Evolutionary conservation across 2,113 vertebrate species (phyloP).

Genomic region (Illadopsis cleaveri): DNA sequence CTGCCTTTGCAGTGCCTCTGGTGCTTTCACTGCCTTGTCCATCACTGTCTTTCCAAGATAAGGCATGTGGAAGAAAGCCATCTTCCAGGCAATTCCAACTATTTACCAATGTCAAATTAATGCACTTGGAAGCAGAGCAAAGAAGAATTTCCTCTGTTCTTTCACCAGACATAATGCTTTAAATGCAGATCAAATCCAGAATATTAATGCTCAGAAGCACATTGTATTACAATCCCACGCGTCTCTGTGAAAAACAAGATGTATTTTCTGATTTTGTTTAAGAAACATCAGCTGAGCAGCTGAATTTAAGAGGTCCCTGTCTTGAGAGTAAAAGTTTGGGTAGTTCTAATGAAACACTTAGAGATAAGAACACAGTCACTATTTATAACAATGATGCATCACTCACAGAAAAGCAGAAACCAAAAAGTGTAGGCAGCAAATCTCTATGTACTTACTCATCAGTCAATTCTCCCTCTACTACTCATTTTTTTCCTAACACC

Average conservation of each 20-base stretch:
- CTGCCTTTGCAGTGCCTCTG: conserved; percentile 50
- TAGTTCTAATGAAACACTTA: background rate
- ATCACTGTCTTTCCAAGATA: conserved; percentile 61
- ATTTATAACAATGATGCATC: conserved; percentile 8
- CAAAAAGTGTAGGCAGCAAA: conserved; percentile 33
- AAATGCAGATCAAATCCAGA: conserved; percentile 17
- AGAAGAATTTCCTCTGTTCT: conserved; percentile 36
- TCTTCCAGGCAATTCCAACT: conserved; percentile 52
- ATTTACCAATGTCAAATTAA: conserved; percentile 63
- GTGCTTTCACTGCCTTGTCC: conserved; percentile 55
- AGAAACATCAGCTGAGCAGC: background rate
- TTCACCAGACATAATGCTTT: background rate
- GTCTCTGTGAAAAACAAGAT: background rate
- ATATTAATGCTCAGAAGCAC: conserved; percentile 10
- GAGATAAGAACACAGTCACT: background rate
- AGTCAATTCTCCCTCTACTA: conserved; percentile 26
- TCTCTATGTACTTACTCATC: conserved; percentile 21
- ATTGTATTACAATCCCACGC: background rate
- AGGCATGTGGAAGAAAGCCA: conserved; percentile 56
- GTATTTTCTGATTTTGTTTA: background rate
- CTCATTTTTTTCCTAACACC: conserved; percentile 45
- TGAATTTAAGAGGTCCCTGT: background rate
- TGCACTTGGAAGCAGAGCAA: conserved; percentile 52
- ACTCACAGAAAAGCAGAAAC: conserved; percentile 18
- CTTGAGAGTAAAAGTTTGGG: background rate